Percentiles rank a stretch among this genome's conserved stretches.
Evolutionary conservation across 2,888 invertebrate genomes (phyloP).

Genomic region (Himalopsyche japonica): DNA sequence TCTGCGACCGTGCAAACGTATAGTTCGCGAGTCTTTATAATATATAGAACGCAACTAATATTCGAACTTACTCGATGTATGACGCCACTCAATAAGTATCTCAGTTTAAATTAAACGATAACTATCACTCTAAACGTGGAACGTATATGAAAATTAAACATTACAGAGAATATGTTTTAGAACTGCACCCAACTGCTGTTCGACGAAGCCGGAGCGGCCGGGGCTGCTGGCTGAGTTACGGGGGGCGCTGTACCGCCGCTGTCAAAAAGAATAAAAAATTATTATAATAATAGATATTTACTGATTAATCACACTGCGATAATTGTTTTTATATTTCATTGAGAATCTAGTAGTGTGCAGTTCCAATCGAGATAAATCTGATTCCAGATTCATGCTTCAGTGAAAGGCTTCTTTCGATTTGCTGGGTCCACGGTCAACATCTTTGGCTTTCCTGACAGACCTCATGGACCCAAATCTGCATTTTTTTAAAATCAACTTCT

Average conservation of each 20-base stretch:
- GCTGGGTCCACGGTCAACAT: no score
- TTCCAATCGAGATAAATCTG: no score
- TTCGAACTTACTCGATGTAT: neutral
- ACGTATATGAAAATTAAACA: neutral
- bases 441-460: no score
- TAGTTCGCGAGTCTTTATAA: neutral
- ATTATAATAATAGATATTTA: neutral
- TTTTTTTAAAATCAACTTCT: no score
- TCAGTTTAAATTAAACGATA: neutral
- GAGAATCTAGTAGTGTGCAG: no score
- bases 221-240: neutral
- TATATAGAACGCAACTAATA: neutral
- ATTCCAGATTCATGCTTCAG: no score
- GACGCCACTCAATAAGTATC: neutral
- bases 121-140: neutral
- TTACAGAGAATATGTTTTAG: constrained; percentile 6
- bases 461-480: no score
- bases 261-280: neutral
- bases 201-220: constrained; percentile 6
- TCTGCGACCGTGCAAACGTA: neutral
- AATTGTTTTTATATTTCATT: no score
- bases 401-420: no score
- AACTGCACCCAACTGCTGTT: constrained; percentile 41
- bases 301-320: no score
- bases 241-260: neutral